phyloP scores from a whole-genome alignment of 2,113 vertebrate genomes.

The Bubo blakistoni region DNA sequence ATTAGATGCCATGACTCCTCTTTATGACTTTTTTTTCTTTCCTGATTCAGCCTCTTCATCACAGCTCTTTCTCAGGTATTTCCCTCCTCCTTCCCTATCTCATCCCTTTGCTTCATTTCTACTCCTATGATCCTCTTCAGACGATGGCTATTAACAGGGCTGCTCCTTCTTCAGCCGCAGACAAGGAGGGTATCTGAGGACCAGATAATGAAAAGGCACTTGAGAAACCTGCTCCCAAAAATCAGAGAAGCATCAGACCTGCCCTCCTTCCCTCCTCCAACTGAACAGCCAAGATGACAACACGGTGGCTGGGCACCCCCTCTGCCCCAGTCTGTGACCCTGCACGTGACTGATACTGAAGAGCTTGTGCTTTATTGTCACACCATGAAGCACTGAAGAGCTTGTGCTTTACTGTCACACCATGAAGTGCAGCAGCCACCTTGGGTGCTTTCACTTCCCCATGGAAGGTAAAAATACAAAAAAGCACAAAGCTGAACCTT shows the following conservation, averaged over 20 bases:
- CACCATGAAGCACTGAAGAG: not conserved
- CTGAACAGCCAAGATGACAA: not conserved
- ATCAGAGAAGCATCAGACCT: not conserved
- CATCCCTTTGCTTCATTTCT: not conserved
- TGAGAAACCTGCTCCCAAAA: not conserved
- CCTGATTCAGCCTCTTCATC: not conserved
- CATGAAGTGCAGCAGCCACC: not conserved
- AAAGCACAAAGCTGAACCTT: not conserved
- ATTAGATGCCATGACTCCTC: not conserved
- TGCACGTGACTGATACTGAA: not conserved
- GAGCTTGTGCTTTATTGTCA: not conserved
- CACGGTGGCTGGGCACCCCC: accelerated
- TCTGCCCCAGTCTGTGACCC: not conserved
- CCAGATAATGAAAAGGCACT: not conserved
- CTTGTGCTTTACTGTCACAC: not conserved
- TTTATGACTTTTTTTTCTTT: not conserved
- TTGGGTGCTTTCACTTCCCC: not conserved
- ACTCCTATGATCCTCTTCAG: not conserved
- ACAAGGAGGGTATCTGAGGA: not conserved
- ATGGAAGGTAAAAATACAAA: not conserved
- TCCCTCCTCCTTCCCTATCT: not conserved
- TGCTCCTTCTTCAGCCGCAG: not conserved
- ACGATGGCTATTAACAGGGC: not conserved
- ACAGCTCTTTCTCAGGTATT: not conserved
- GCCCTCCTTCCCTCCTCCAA: not conserved